These are phyloP conservation scores for Aleiodes leptofemur DNA, from an alignment of 2,888 invertebrate species.

Conservation along the genomic window DNA sequence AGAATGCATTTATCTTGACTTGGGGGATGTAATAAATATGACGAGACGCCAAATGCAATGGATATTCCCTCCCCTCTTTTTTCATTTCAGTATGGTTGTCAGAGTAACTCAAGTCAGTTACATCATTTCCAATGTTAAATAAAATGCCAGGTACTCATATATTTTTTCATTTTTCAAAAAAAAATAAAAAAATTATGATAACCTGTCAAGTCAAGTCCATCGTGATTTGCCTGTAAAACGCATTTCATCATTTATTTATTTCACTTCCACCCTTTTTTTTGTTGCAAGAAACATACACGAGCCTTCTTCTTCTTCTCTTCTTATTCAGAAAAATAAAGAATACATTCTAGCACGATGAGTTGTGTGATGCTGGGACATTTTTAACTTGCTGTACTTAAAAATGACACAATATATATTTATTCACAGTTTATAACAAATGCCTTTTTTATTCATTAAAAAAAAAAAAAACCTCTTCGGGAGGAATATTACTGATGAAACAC, in stretches of 20 bases:
- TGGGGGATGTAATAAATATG: constrained; percentile 48
- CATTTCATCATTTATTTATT: constrained; percentile 10
- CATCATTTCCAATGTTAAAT: constrained; percentile 27
- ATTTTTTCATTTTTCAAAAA: background rate
- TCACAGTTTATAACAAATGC: constrained; percentile 8
- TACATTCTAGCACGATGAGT: background rate
- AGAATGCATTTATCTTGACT: constrained; percentile 38
- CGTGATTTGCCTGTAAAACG: constrained; percentile 34
- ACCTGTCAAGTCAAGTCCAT: constrained; percentile 27
- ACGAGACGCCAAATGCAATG: constrained; percentile 45
- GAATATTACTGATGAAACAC: constrained; percentile 23
- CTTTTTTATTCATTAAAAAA: constrained; percentile 12
- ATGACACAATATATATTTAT: constrained; percentile 40
- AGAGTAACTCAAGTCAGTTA: constrained; percentile 38
- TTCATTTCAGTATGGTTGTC: constrained; percentile 26
- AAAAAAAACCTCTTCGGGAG: constrained; percentile 29
- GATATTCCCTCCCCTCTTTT: constrained; percentile 19
- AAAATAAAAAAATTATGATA: constrained; percentile 27
- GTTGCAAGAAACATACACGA: too few species aligned
- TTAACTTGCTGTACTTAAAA: constrained; percentile 9
- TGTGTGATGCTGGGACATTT: constrained; percentile 20
- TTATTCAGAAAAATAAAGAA: background rate
- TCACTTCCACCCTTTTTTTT: too few species aligned
- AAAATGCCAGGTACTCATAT: too few species aligned
- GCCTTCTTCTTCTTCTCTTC: background rate